These are phyloP conservation scores for human DNA, from an alignment of 2,113 vertebrate species.

Conservation along the genomic window DNA sequence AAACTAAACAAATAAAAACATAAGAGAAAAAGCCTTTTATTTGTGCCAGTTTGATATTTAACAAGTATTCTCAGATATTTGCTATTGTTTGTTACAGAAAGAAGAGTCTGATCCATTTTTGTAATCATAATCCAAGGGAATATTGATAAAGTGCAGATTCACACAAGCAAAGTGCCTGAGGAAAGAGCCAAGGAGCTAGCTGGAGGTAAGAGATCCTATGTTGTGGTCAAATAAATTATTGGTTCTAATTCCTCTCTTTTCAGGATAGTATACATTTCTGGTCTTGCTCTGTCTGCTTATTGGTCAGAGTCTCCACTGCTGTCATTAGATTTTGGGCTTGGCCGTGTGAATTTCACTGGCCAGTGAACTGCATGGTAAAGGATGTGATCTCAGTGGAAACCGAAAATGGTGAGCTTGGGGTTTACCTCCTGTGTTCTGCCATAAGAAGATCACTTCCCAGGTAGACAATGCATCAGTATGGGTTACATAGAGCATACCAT, in stretches of 20 bases:
- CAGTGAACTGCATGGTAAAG: background rate
- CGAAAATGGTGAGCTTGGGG: background rate
- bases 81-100: background rate
- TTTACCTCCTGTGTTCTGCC: background rate
- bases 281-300: accelerated
- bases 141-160: background rate
- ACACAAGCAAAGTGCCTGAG: background rate
- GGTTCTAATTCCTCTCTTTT: background rate
- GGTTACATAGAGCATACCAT: too few relatives aligned
- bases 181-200: background rate
- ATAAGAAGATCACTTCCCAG: background rate
- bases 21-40: background rate
- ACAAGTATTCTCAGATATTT: background rate
- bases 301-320: background rate
- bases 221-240: background rate
- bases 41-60: background rate
- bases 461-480: background rate
- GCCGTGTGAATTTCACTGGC: background rate
- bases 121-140: background rate
- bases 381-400: background rate
- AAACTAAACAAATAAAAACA: background rate
- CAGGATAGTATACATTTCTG: background rate
- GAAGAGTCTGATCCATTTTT: background rate
- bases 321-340: background rate
- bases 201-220: accelerated